Base-by-base conservation (phyloP, 2,113 vertebrate species). In the Blennius ocellaris region DNA sequence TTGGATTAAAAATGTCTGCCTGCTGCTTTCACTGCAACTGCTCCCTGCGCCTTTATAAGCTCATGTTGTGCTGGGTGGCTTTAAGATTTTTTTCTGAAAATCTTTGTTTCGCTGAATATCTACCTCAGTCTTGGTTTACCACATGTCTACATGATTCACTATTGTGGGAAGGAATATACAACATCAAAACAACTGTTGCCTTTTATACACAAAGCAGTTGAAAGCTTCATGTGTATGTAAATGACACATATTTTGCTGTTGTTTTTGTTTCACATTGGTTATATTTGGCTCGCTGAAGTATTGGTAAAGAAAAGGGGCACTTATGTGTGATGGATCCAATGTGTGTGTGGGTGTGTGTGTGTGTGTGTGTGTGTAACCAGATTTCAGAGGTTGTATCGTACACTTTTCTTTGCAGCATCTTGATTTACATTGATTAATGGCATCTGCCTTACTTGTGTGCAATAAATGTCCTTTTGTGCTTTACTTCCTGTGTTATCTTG, bases 71-170 rank as follows among this genome's bases (percentile, higher is more conserved):
- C 69, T 16, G 57, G 58, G 79, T 64, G 78, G 73, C 61, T 73
- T 73, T 59, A 65, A 52, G 74, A 47, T 67, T 69, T 77, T 55
- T 80, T 78, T 69, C 38, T 50, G 1, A 41, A 71, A 69, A 39
- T 65, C 54, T 66, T 62, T 76, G 38, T 87, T 78, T 71, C 14
- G 40, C 58, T 78, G 39, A 78, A 78, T 70, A 90, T 85, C 89
- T 91, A 92, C 91, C 91, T 92, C 91, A 87, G 61, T 85, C 84
- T 87, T 84, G 75, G 82, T 87, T 87, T 80, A 85, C 80, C 70
- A 84, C 82, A 79, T 57, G 38, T 66, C 60, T 55, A 65, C 73
- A 70, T 73, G 44, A 76, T 83, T 44, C 66, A 75, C 63, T 61
- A 76, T 61, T 65, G 74, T 55, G 52, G 58, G 16, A 9, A 14